Evolutionary conservation across 2,797 vertebrate species (phyloP), one percentile per base, ranked within the genome.

Genomic region (Myotis vivesi): DNA sequence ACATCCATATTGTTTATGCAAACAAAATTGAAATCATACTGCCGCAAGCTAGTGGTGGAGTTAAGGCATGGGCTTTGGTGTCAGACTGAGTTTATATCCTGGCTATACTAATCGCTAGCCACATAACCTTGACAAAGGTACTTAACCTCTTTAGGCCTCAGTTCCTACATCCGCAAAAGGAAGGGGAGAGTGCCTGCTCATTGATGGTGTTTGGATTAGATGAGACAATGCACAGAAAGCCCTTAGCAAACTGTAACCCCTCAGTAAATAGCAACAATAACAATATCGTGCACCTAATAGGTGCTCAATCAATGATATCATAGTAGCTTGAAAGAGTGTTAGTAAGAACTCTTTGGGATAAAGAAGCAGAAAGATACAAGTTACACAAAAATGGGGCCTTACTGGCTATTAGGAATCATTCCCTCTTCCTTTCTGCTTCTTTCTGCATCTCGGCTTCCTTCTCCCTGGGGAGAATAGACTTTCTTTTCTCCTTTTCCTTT

Each of bases 41-140:
- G 4, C 30, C 49, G 25, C n/a, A 17, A 64, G 12, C 1, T 0
- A 8, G 5, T 23, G 0, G 38, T 4, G 15, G 20, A 7, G 15
- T 86, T 28, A 72, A 68, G 49, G 53, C 66, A 6, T 38, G 41
- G 30, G 25, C 55, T 87, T 28, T 8, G 5, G 28, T 76, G 33
- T 72, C 64, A 55, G 55, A 11, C 6, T 49, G 72, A 62, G n/a
- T 81, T 84, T 77, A 4, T 9, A 38, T 38, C n/a, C 23, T 55
- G 44, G 9, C 46, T 81, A 0, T 66, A 6, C 49, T 62, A 28
- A 80, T 44, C 28, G 53, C 53, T 53, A 12, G 25, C 41, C 49
- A 30, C 23, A 5, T 17, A 22, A 55, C 36, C 62, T 59, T 59
- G n/a, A 76, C 49, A 62, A 71, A 55, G 12, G 23, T 19, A n/a